Base-by-base conservation (phyloP, 2,797 vertebrate species). In the Girardinus metallicus region DNA sequence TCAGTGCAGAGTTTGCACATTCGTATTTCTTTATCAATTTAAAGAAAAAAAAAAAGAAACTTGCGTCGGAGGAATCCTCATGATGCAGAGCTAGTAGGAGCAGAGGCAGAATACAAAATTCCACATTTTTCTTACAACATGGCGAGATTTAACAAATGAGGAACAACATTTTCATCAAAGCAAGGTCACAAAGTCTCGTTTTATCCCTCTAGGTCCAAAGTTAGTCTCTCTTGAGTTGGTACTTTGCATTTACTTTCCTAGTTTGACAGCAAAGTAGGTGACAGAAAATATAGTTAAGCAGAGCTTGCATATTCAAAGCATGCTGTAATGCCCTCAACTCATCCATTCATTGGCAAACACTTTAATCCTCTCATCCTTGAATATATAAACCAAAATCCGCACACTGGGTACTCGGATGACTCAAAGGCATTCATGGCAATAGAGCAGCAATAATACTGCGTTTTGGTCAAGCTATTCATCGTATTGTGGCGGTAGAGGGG, bases 391-490 rank as follows among this genome's bases (percentile, higher is more conserved):
- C 47, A 12, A 76, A 51, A 36, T 18, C 44, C 34, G 64, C 13
- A 55, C 62, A 51, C 5, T 23, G 23, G 51, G 21, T 3, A 43
- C 51, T 64, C 47, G 12, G 26, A 73, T 47, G 76, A 66, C 39
- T 83, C 47, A 74, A 74, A 78, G 18, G 60, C 76, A 57, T 71
- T 64, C 34, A 73, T 41, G 77, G 46, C 46, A 62, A 26, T 31
- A 34, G 6, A 34, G 60, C 51, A 51, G 51, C 39, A 74, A 80
- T 18, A 79, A 31, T 34, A 34, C 39, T 49, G 82, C 80, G 64
- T 57, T 83, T 83, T 85, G 64, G 74, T 85, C 74, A 78, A 80
- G 72, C 82, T 29, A 80, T 89, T 84, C 75, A 73, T 92, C 78
- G 80, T 82, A 82, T 80, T 78, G 66, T 26, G 43, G 78, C 44